Percentiles rank a stretch among this genome's conserved stretches.
Evolutionary conservation across 2,888 invertebrate genomes (phyloP).

Genomic region (Graphium colonna): DNA sequence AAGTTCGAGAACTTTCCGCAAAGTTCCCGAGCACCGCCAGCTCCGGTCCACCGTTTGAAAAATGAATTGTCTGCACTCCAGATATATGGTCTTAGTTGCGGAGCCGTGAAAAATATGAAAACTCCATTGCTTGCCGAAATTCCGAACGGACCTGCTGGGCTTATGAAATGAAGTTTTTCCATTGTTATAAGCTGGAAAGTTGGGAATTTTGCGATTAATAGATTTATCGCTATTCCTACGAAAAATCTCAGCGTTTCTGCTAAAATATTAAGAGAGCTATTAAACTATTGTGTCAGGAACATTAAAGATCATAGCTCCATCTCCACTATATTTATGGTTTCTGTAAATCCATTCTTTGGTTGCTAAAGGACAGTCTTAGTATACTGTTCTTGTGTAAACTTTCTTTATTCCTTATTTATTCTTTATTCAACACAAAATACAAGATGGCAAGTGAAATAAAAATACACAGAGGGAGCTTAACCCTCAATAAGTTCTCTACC

Average conservation of each 20-base stretch:
- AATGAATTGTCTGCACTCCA: slow-evolving; percentile 75
- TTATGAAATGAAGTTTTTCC: slow-evolving; percentile 24
- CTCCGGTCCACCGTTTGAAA: slow-evolving; percentile 59
- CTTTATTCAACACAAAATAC: too few species aligned
- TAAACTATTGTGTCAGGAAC: too few species aligned
- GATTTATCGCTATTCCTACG: neutral
- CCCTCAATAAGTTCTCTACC: too few species aligned
- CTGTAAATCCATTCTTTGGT: too few species aligned
- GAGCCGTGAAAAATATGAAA: slow-evolving; percentile 53
- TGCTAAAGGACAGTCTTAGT: too few species aligned
- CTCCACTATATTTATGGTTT: too few species aligned
- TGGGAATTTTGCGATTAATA: neutral
- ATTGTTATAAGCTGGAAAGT: neutral
- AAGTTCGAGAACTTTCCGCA: slow-evolving; percentile 54
- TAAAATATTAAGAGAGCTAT: too few species aligned
- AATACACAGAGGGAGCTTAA: too few species aligned
- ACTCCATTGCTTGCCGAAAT: slow-evolving; percentile 38
- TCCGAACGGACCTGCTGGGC: slow-evolving; percentile 19
- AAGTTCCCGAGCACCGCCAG: slow-evolving; percentile 54
- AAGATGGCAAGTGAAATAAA: too few species aligned
- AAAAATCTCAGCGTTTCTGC: neutral
- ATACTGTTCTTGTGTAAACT: too few species aligned
- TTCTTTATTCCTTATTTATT: too few species aligned
- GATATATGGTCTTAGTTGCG: slow-evolving; percentile 67
- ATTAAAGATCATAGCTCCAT: too few species aligned